phyloP scores from a whole-genome alignment of 2,797 vertebrate genomes.

The Crenichthys baileyi region DNA sequence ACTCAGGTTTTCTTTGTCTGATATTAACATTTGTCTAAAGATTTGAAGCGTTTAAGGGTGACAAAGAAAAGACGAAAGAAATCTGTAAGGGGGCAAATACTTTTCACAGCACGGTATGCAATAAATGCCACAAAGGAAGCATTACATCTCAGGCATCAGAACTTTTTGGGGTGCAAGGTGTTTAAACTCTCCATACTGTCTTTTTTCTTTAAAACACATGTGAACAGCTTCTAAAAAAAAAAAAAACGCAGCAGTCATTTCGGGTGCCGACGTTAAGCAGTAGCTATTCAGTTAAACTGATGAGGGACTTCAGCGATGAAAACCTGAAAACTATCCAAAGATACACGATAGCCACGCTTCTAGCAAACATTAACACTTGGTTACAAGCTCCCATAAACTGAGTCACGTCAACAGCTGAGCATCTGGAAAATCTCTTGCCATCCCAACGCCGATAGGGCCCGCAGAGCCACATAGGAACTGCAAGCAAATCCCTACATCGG shows the following conservation, averaged over 20 bases:
- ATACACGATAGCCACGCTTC: conserved; percentile 72
- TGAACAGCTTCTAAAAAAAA: conserved; percentile 34
- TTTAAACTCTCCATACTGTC: neutral
- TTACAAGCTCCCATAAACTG: conserved; percentile 75
- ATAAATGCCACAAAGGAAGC: neutral
- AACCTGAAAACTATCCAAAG: conserved; percentile 64
- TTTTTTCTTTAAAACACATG: neutral
- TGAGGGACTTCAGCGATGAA: conserved; percentile 41
- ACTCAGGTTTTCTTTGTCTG: neutral
- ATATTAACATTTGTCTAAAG: neutral
- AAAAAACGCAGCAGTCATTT: neutral
- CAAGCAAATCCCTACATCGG: conserved; percentile 56
- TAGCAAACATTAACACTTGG: conserved; percentile 80
- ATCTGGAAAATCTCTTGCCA: conserved; percentile 54
- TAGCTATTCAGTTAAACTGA: conserved; percentile 29
- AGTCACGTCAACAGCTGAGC: conserved; percentile 81
- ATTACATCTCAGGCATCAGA: neutral
- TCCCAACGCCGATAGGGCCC: conserved; percentile 15
- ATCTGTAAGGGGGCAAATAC: neutral
- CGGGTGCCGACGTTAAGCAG: conserved; percentile 1
- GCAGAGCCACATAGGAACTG: conserved; percentile 35
- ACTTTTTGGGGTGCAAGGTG: neutral
- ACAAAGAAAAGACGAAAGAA: neutral
- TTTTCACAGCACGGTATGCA: neutral
- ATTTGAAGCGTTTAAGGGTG: neutral